phyloP scores from a whole-genome alignment of 1,140 invertebrate species.

The Neotoxoptera formosana region DNA sequence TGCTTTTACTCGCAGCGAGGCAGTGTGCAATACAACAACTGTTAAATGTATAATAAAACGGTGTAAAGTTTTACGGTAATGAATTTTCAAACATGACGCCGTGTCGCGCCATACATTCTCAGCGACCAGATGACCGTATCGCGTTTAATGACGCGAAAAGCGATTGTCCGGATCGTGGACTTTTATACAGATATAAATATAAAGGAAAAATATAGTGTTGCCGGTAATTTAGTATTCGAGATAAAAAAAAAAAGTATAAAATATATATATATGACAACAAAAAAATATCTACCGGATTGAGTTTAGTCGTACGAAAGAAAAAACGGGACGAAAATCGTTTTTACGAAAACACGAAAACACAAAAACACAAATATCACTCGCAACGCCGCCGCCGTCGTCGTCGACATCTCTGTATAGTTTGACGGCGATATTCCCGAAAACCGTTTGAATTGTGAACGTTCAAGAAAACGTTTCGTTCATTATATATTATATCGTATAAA shows the following conservation, averaged over 20 bases:
- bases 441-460: not conserved
- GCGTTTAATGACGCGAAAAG: conserved; percentile 18
- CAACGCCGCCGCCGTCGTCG: too few species aligned
- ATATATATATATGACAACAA: not conserved
- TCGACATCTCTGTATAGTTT: not conserved
- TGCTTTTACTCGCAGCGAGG: not conserved
- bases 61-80: conserved; percentile 21
- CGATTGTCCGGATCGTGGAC: not conserved
- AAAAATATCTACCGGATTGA: not conserved
- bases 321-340: not conserved
- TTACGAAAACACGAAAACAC: not conserved
- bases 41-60: not conserved
- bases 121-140: not conserved
- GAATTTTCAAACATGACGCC: not conserved
- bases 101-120: not conserved
- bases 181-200: not conserved
- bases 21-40: not conserved
- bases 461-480: not conserved
- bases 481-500: not conserved
- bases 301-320: not conserved
- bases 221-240: not conserved
- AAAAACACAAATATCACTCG: not conserved
- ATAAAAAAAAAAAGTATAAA: not conserved
- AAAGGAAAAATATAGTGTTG: not conserved
- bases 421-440: not conserved